phyloP scores from a whole-genome alignment of 1,140 invertebrate genomes.

The Lithobius niger region DNA sequence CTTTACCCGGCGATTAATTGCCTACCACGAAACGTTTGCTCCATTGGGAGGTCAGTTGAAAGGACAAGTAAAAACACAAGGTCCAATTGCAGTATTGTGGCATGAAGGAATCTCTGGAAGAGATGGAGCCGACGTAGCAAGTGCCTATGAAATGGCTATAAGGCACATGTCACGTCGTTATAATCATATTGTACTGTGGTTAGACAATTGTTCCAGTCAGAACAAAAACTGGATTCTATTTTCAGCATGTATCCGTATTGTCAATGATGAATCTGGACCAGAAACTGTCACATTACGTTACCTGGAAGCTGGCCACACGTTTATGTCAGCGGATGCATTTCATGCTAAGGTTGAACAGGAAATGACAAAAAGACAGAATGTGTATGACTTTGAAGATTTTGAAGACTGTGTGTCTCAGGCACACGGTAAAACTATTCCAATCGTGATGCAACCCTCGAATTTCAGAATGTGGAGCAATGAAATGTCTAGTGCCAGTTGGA shows the following conservation, averaged over 20 bases:
- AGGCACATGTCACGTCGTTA: background rate
- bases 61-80: background rate
- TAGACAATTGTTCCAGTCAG: background rate
- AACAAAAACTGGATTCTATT: conserved; percentile 12
- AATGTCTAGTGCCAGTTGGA: background rate
- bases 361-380: conserved; percentile 18
- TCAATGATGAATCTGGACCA: conserved; percentile 20
- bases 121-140: too few relatives aligned
- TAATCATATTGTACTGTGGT: background rate
- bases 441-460: background rate
- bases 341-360: conserved; percentile 24
- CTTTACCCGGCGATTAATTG: background rate
- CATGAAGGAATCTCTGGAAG: background rate
- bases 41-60: background rate
- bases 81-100: background rate
- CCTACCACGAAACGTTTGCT: background rate
- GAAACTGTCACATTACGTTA: conserved; percentile 15
- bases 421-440: background rate
- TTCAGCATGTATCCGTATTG: conserved; percentile 10
- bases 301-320: conserved; percentile 23
- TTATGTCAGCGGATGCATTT: conserved; percentile 25
- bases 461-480: background rate
- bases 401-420: background rate
- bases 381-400: conserved; percentile 27
- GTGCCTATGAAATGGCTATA: background rate